These are phyloP conservation scores for Melanotaenia nigrans DNA, from an alignment of 2,797 vertebrate species.

Conservation along the genomic window DNA sequence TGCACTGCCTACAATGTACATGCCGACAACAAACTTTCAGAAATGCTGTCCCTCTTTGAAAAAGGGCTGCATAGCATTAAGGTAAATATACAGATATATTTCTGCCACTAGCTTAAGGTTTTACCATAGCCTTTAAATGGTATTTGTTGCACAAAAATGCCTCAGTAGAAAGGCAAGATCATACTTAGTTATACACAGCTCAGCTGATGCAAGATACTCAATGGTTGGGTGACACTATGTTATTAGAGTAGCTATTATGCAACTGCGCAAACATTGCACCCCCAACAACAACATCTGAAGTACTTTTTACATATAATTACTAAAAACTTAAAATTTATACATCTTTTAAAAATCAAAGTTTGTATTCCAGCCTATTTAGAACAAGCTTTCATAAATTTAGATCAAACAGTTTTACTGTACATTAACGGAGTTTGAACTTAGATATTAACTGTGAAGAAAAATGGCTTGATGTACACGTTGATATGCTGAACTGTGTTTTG, in stretches of 20 bases:
- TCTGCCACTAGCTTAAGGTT: background rate
- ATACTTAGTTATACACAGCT: conserved; percentile 1
- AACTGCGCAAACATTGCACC: background rate
- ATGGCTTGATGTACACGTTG: background rate
- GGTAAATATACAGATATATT: conserved; percentile 75
- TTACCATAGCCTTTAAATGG: background rate
- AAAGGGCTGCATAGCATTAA: conserved; percentile 95
- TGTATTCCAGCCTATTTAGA: background rate
- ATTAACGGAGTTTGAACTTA: background rate
- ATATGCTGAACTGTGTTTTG: conserved; percentile 18
- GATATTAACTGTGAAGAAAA: conserved; percentile 2
- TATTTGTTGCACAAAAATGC: background rate
- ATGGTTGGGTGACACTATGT: conserved; percentile 15
- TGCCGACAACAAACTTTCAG: conserved; percentile 97
- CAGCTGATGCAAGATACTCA: conserved; percentile 20
- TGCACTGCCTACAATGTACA: conserved; percentile 95
- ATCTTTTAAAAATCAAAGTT: background rate
- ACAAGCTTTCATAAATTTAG: background rate
- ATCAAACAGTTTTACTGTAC: background rate
- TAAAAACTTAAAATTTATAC: background rate
- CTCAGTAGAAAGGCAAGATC: background rate
- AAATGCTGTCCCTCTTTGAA: conserved; percentile 97
- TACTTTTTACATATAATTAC: conserved; percentile 5
- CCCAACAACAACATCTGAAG: conserved; percentile 1
- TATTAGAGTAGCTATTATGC: conserved; percentile 42